Percentiles rank a stretch among this genome's conserved stretches.
Conservation (phyloP, 2,888 invertebrate genomes). For the Drymonia ruficornis region DNA sequence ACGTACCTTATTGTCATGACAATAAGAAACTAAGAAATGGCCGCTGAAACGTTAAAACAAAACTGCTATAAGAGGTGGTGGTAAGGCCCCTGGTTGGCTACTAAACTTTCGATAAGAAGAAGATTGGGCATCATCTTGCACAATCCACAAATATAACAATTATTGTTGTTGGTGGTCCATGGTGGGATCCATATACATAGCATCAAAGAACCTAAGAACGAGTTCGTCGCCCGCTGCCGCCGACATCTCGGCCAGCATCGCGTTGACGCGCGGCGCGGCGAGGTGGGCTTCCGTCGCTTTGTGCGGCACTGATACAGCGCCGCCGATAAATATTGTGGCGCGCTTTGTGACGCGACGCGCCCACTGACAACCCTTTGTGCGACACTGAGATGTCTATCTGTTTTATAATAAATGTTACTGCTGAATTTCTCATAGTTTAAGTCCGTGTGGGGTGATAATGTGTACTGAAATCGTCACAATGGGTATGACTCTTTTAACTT, state of each 20-base stretch:
- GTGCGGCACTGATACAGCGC: constrained; percentile 77
- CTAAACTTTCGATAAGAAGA: too few species aligned
- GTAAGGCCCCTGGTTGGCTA: too few species aligned
- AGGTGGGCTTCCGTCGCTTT: constrained; percentile 80
- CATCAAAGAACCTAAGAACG: too few species aligned
- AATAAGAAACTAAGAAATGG: too few species aligned
- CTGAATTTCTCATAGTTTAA: background rate
- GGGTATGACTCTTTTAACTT: background rate
- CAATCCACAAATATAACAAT: too few species aligned
- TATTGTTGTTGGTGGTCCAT: too few species aligned
- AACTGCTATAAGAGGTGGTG: too few species aligned
- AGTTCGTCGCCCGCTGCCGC: constrained; percentile 33
- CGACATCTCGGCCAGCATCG: constrained; percentile 18
- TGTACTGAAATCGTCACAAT: background rate
- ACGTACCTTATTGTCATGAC: too few species aligned
- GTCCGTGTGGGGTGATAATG: background rate
- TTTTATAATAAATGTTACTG: constrained; percentile 1
- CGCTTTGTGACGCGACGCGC: constrained; percentile 57
- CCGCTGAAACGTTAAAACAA: too few species aligned
- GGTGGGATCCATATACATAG: too few species aligned
- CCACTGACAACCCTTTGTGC: constrained; percentile 31
- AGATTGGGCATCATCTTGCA: too few species aligned
- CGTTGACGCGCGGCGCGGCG: constrained; percentile 52
- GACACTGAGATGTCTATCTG: constrained; percentile 15
- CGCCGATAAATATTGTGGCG: constrained; percentile 84